Evolutionary conservation across 2,113 vertebrate genomes (phyloP).

Genomic region (Macquaria ambigua): DNA sequence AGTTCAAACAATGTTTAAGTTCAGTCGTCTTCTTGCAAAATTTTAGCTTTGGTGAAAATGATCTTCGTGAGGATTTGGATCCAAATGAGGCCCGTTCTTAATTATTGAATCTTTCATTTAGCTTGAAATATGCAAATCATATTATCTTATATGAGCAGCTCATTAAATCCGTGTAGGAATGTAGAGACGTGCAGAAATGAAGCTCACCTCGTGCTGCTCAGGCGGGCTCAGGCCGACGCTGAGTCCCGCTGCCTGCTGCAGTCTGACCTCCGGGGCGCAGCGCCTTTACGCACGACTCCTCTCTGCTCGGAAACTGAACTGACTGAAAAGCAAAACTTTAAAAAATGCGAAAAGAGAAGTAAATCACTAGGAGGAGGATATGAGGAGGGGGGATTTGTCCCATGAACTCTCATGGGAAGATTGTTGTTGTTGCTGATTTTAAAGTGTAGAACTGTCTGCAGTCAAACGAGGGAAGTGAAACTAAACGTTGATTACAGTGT

Average conservation of each 20-base stretch:
- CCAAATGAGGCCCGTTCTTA: not conserved
- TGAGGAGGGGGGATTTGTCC: not conserved
- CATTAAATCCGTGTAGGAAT: not conserved
- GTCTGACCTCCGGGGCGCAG: constrained; percentile 51
- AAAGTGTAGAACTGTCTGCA: not conserved
- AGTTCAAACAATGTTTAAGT: not conserved
- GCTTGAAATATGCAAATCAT: not conserved
- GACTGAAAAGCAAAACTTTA: not conserved
- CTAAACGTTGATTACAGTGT: constrained; percentile 4
- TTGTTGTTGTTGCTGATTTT: constrained; percentile 5
- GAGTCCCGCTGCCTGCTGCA: constrained; percentile 4
- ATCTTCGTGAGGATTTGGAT: not conserved
- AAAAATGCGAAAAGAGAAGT: not conserved
- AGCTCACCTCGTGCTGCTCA: not conserved
- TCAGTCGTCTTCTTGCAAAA: not conserved
- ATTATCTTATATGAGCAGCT: not conserved
- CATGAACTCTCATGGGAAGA: not conserved
- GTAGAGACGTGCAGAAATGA: not conserved
- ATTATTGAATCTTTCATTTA: not conserved
- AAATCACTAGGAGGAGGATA: not conserved
- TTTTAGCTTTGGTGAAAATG: not conserved
- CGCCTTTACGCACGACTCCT: constrained; percentile 42
- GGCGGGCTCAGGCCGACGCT: not conserved
- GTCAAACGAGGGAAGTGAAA: constrained; percentile 15
- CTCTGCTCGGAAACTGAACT: not conserved